These are phyloP conservation scores for Nezara viridula DNA, from an alignment of 2,888 invertebrate species.

Conservation along the genomic window DNA sequence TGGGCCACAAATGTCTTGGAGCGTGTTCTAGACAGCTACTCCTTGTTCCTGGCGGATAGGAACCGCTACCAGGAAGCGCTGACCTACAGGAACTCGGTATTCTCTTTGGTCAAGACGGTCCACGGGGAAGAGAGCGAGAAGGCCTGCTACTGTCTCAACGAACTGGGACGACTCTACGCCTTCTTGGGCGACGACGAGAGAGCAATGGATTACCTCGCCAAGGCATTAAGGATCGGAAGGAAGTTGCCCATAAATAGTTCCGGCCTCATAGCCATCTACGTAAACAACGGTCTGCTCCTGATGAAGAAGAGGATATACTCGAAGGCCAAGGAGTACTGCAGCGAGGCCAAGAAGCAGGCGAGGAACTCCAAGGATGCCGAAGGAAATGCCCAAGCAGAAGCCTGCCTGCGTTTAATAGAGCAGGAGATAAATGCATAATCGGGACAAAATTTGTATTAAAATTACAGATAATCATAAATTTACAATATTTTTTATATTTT, in stretches of 20 bases:
- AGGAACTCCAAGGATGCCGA: not conserved
- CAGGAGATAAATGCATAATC: not conserved
- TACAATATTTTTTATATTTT: no score
- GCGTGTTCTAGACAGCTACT: not conserved
- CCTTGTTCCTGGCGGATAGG: not conserved
- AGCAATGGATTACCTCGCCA: not conserved
- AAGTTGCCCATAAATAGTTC: not conserved
- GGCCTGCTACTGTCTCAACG: slow-evolving; percentile 17
- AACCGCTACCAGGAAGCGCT: not conserved
- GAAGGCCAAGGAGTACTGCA: slow-evolving; percentile 34
- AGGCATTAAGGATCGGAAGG: not conserved
- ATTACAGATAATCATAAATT: not conserved
- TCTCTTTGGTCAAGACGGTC: not conserved
- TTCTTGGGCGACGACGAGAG: not conserved
- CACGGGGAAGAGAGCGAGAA: slow-evolving; percentile 23
- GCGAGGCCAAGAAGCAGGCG: not conserved
- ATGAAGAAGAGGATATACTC: slow-evolving; percentile 24
- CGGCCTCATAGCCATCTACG: not conserved
- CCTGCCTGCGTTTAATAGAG: not conserved
- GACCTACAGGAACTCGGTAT: not conserved
- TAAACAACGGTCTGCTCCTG: slow-evolving; percentile 17
- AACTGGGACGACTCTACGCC: not conserved
- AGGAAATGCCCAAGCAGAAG: not conserved
- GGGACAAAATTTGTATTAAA: not conserved
- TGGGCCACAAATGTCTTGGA: slow-evolving; percentile 19